Base-by-base conservation (phyloP, 2,888 invertebrate genomes). In the Dasypogon diadema region DNA sequence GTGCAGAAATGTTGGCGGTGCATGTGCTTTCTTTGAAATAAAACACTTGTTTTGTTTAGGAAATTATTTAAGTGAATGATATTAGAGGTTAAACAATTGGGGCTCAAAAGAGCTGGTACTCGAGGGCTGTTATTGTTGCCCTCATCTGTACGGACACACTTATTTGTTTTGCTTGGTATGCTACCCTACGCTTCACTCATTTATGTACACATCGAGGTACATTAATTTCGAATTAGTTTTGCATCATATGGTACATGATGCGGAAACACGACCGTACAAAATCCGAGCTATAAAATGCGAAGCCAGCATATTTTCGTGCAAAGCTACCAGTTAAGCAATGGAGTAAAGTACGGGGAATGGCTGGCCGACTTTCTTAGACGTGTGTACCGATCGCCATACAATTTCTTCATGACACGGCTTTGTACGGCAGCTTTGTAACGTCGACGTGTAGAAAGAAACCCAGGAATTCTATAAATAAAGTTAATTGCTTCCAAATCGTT, bases 151-250 rank as follows among this genome's bases (percentile, higher is more conserved):
- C 30, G 34, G 60, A 63, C 63, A 63, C 51, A 46, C 63, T 63
- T 74, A 63, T 74, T 74, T 74, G 74, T 74, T 63, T 68, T 74
- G 18, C n/a, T 46, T 56, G 30, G 56, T 55, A 42, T 21, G 8
- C 56, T 42, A 18, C 54, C 58, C 75, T 26, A 51, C n/a, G 34
- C 37, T 75, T 37, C 55, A 56, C 74, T 22, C 54, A 48, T 76
- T 74, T 55, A 63, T 48, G 48, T 72, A 76, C 74, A 76, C 74
- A 60, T 60, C 63, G 75, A 54, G 76, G 83, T 84, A 84, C 85
- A 85, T 85, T 86, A 86, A 86, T 84, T 86, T 85, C 84, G 83
- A 86, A 86, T 85, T 85, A 85, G 85, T 85, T 85, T 85, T 85
- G 85, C 86, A 86, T 85, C 86, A 85, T 85, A 84, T 85, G 85